These are phyloP conservation scores for Acipenser oxyrinchus DNA, from an alignment of 2,797 vertebrate genomes.

Conservation along the genomic window DNA sequence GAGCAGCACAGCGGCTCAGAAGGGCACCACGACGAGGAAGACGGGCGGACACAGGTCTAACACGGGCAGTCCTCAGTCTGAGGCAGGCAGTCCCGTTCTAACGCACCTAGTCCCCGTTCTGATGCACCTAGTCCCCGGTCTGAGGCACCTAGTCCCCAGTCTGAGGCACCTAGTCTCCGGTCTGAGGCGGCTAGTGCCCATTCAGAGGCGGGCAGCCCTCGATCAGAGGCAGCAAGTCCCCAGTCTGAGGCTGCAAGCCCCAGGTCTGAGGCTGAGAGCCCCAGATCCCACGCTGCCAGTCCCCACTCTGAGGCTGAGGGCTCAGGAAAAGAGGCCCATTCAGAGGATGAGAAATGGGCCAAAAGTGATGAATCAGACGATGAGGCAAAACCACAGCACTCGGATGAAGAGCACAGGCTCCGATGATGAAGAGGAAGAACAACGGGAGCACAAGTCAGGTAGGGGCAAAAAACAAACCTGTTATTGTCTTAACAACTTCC, in stretches of 20 bases:
- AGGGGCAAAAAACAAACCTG: conserved; percentile 9
- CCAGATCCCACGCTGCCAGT: conserved; percentile 29
- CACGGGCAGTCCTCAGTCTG: conserved; percentile 30
- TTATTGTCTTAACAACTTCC: no score
- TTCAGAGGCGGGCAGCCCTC: conserved; percentile 25
- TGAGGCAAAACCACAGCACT: conserved; percentile 70
- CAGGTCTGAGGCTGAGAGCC: conserved; percentile 26
- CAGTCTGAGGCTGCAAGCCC: conserved; percentile 19
- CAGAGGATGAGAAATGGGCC: conserved; percentile 89
- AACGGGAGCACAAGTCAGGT: conserved; percentile 75
- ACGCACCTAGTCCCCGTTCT: no score
- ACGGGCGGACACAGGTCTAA: conserved; percentile 56
- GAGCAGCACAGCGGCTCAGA: conserved; percentile 89
- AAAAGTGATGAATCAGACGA: conserved; percentile 91
- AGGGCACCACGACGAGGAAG: conserved; percentile 65
- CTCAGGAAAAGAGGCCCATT: conserved; percentile 76
- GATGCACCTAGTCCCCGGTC: conserved; percentile 36
- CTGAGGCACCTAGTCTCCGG: background rate
- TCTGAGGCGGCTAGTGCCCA: conserved; percentile 10
- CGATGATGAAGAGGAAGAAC: conserved; percentile 76
- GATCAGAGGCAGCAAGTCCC: conserved; percentile 27
- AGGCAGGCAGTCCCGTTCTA: conserved; percentile 31
- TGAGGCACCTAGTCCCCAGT: background rate
- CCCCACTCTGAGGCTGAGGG: conserved; percentile 69
- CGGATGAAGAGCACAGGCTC: conserved; percentile 63